These are phyloP conservation scores for Harpagifer antarcticus DNA, from an alignment of 2,797 vertebrate genomes.

Conservation along the genomic window DNA sequence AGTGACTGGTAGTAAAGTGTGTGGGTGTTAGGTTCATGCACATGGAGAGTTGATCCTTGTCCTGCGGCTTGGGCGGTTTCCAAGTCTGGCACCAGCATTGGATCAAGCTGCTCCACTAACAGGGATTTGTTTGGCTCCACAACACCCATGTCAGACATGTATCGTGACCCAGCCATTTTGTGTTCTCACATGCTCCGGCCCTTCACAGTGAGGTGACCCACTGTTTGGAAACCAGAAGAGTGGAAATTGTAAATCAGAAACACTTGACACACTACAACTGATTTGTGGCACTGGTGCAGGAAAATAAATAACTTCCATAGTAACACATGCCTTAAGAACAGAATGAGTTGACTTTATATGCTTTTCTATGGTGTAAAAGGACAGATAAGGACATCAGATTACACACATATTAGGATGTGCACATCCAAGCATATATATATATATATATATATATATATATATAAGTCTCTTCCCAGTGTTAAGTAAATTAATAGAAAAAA, in stretches of 20 bases:
- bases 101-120: constrained; percentile 72
- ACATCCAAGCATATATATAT: not conserved
- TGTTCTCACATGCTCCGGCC: constrained; percentile 74
- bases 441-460: too few relatives aligned
- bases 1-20: constrained; percentile 65
- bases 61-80: constrained; percentile 73
- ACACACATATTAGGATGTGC: not conserved
- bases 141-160: constrained; percentile 72
- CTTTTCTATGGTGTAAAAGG: constrained; percentile 4
- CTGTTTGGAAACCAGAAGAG: constrained; percentile 61
- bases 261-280: constrained; percentile 67
- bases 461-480: too few relatives aligned
- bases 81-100: constrained; percentile 73
- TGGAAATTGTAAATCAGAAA: constrained; percentile 74
- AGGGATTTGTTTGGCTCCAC: constrained; percentile 76
- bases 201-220: constrained; percentile 49
- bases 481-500: too few relatives aligned
- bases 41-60: constrained; percentile 76
- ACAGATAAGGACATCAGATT: constrained; percentile 13
- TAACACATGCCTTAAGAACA: constrained; percentile 17
- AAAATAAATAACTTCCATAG: constrained; percentile 61
- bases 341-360: not conserved
- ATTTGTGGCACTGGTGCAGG: constrained; percentile 59
- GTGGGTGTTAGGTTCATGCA: constrained; percentile 69
- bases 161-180: constrained; percentile 69